Conservation (phyloP, 2,888 invertebrate species). For the Hypomecis atomaria region DNA sequence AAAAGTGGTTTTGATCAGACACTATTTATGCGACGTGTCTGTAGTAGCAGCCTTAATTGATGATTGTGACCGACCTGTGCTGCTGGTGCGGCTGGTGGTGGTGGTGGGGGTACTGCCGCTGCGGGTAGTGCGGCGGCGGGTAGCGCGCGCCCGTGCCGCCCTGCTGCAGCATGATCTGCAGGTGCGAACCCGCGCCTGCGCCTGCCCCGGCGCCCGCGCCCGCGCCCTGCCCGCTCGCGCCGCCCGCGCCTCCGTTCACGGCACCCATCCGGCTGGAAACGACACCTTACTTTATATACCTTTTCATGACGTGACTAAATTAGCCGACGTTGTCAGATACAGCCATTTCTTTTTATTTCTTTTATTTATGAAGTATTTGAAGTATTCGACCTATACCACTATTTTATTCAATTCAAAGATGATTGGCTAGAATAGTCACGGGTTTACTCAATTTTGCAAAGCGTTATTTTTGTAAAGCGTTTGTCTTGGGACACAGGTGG, state of each 20-base stretch:
- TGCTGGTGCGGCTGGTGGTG: slow-evolving; percentile 59
- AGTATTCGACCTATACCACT: too few species aligned
- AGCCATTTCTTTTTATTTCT: too few species aligned
- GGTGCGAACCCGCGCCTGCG: slow-evolving; percentile 61
- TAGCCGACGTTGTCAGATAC: too few species aligned
- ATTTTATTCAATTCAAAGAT: too few species aligned
- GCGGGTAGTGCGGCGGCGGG: slow-evolving; percentile 64
- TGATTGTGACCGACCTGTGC: slow-evolving; percentile 32
- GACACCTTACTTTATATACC: background rate
- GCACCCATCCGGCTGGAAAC: slow-evolving; percentile 44
- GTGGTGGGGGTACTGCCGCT: slow-evolving; percentile 62
- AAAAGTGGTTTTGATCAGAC: too few species aligned
- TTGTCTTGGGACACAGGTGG: too few species aligned
- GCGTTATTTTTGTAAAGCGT: too few species aligned
- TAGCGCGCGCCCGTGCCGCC: slow-evolving; percentile 62
- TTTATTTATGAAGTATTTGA: too few species aligned
- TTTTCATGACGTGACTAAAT: background rate
- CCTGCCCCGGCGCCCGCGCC: slow-evolving; percentile 56
- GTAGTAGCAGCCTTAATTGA: too few species aligned
- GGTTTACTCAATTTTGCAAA: too few species aligned
- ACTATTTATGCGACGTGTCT: too few species aligned
- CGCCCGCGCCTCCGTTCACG: slow-evolving; percentile 63
- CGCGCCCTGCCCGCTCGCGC: slow-evolving; percentile 47
- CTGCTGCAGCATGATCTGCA: slow-evolving; percentile 81
- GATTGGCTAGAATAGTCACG: too few species aligned